phyloP scores from a whole-genome alignment of 92 coral and sea anemone species.

The Epizoanthus scotinus region DNA sequence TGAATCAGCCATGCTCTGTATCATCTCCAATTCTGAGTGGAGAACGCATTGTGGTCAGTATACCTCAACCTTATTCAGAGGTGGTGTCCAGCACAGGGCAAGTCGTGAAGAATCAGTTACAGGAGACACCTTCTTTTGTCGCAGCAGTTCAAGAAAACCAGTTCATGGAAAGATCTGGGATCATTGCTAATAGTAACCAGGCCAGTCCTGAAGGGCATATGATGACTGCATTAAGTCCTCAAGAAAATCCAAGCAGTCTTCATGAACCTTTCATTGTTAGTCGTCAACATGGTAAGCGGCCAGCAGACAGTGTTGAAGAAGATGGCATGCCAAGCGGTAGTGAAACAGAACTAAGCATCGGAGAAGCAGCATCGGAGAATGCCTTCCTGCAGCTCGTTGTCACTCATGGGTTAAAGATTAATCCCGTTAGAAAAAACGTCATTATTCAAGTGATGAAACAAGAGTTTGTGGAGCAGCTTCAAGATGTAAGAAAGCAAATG shows the following conservation, averaged over 20 bases:
- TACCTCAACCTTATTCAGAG: too few species aligned
- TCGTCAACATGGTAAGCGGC: not conserved
- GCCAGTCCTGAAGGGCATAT: not conserved
- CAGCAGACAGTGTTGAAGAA: not conserved
- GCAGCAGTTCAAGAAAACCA: too few species aligned
- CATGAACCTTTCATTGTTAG: not conserved
- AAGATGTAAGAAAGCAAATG: constrained; percentile 1
- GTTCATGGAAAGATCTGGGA: too few species aligned
- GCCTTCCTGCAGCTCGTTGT: constrained; percentile 17
- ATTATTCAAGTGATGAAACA: constrained; percentile 23
- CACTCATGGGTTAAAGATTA: constrained; percentile 8
- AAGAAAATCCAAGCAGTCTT: not conserved
- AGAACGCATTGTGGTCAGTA: too few species aligned
- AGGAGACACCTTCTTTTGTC: too few species aligned
- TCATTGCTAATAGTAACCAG: too few species aligned
- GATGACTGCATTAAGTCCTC: not conserved
- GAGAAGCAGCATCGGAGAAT: not conserved
- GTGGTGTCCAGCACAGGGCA: too few species aligned
- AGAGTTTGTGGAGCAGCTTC: constrained; percentile 26
- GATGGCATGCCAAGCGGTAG: not conserved
- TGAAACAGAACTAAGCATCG: not conserved
- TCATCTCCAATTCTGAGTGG: too few species aligned
- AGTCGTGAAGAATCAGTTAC: too few species aligned
- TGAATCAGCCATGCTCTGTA: too few species aligned
- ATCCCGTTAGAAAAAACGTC: constrained; percentile 3